Conservation (phyloP, 1,140 invertebrate genomes). For the Dryas iulia region DNA sequence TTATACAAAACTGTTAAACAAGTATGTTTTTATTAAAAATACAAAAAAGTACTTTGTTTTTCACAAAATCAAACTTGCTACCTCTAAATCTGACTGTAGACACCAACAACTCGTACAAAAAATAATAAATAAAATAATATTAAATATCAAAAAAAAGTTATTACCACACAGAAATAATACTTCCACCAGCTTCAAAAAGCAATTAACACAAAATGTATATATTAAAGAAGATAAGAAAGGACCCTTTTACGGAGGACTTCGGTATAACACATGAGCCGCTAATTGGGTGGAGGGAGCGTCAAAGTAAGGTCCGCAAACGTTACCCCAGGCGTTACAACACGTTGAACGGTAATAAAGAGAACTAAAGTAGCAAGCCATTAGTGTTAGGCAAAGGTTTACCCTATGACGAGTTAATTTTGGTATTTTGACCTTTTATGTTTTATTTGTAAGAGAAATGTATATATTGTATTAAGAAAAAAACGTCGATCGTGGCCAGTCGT, state of each 20-base stretch:
- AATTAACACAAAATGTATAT: neutral
- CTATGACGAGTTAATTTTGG: neutral
- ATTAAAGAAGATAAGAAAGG: neutral
- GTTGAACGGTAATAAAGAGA: constrained; percentile 1
- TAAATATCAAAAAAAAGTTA: neutral
- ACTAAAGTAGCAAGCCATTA: neutral
- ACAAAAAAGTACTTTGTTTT: no score
- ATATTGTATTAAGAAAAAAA: no score
- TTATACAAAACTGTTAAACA: no score
- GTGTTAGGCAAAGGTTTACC: neutral
- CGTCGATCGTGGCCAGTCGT: no score
- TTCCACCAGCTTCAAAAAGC: neutral
- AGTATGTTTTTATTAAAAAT: no score
- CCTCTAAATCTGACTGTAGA: no score
- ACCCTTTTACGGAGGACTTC: neutral
- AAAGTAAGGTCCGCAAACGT: constrained; percentile 1
- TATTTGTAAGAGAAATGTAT: neutral
- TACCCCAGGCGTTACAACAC: neutral
- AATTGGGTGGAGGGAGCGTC: constrained; percentile 4
- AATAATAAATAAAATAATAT: no score
- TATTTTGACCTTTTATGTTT: neutral
- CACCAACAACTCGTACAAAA: no score
- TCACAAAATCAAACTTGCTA: no score
- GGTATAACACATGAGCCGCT: constrained; percentile 1
- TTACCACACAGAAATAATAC: neutral